Percentiles rank a stretch among this genome's conserved stretches.
Conservation (phyloP, 2,888 invertebrate species). For the Perizoma flavofasciatum region DNA sequence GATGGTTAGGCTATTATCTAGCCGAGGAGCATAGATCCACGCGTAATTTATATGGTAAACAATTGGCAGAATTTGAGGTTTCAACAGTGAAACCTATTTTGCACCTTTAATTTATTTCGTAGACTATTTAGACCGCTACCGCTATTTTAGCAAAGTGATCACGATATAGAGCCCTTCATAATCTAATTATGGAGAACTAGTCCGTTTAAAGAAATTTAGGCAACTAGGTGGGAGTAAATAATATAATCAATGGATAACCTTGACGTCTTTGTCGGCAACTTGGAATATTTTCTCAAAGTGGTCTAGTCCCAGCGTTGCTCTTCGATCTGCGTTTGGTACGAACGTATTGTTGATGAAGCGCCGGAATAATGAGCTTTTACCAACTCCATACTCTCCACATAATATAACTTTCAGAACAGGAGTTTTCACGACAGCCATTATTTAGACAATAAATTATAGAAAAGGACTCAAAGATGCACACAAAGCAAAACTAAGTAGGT, state of each 20-base stretch:
- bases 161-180: slow-evolving; percentile 14
- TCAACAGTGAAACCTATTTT: too few relatives aligned
- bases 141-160: too few relatives aligned
- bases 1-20: too few relatives aligned
- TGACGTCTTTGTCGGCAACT: slow-evolving; percentile 89
- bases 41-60: too few relatives aligned
- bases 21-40: too few relatives aligned
- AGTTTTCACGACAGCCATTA: slow-evolving; percentile 92
- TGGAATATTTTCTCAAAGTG: slow-evolving; percentile 93
- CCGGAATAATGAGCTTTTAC: slow-evolving; percentile 96
- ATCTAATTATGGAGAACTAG: slow-evolving; percentile 24
- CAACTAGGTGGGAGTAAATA: background rate
- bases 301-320: slow-evolving; percentile 95
- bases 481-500: too few relatives aligned
- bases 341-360: slow-evolving; percentile 96
- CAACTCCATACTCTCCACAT: slow-evolving; percentile 98
- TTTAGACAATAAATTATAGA: slow-evolving; percentile 6
- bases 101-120: too few relatives aligned
- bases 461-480: too few relatives aligned
- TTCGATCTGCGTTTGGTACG: slow-evolving; percentile 91
- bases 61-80: too few relatives aligned
- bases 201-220: slow-evolving; percentile 3
- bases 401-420: slow-evolving; percentile 96
- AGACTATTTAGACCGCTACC: too few relatives aligned
- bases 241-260: slow-evolving; percentile 77